Percentiles rank a stretch among this genome's conserved stretches.
These are phyloP conservation scores for Cephus pulcher DNA, from an alignment of 2,888 invertebrate genomes.

Conservation along the genomic window DNA sequence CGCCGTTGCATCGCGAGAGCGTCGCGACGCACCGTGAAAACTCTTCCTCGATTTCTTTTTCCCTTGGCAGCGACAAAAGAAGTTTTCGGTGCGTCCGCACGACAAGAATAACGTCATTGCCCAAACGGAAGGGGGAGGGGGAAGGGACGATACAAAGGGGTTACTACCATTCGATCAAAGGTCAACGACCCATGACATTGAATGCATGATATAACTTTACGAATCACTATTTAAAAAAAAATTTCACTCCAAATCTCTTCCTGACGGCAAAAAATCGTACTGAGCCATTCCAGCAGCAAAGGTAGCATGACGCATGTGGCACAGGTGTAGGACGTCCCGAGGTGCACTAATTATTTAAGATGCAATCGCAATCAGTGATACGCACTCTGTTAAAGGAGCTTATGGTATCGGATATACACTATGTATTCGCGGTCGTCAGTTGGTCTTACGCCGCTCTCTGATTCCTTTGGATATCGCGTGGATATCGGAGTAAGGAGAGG, in stretches of 20 bases:
- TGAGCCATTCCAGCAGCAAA: not conserved
- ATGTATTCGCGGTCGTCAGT: too few species aligned
- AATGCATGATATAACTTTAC: not conserved
- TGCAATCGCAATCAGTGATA: not conserved
- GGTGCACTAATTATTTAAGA: not conserved
- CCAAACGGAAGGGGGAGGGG: not conserved
- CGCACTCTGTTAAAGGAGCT: not conserved
- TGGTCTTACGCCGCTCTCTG: not conserved
- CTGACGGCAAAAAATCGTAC: not conserved
- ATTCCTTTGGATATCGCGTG: not conserved
- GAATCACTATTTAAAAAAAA: too few species aligned
- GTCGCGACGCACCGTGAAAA: not conserved
- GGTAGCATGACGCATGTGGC: not conserved
- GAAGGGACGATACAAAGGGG: not conserved
- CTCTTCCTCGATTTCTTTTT: not conserved
- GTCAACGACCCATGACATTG: not conserved
- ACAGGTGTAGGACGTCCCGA: not conserved
- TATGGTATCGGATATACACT: too few species aligned
- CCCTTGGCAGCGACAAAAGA: not conserved
- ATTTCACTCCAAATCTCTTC: too few species aligned
- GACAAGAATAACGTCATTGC: not conserved
- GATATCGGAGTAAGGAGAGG: not conserved
- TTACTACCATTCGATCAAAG: not conserved
- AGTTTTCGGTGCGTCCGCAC: not conserved
- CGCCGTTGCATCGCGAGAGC: constrained; percentile 3